Conservation (phyloP, 2,113 vertebrate genomes). For the Lagenorhynchus albirostris region DNA sequence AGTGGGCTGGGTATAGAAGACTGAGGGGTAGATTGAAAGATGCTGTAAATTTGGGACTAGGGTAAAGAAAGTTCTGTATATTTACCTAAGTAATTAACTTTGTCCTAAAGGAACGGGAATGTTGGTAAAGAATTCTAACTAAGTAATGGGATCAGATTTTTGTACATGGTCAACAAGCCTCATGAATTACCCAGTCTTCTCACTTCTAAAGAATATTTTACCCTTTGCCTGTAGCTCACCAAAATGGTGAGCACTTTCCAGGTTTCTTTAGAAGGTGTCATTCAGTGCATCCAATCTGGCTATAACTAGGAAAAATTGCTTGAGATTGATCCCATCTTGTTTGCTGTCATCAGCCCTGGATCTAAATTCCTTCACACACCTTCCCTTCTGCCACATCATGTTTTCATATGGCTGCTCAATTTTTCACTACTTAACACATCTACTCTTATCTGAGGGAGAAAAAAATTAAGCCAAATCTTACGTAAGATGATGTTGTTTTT, state of each 20-base stretch:
- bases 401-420: background rate
- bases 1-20: background rate
- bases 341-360: background rate
- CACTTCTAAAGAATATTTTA: background rate
- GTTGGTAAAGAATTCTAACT: background rate
- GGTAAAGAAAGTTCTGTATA: background rate
- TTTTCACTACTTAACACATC: background rate
- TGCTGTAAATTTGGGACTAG: background rate
- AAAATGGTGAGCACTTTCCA: background rate
- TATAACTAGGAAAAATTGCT: background rate
- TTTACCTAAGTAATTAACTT: background rate
- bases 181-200: background rate
- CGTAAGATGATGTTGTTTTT: background rate
- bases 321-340: background rate
- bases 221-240: background rate
- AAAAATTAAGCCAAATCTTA: background rate
- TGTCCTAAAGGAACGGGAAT: background rate
- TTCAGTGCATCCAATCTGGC: background rate
- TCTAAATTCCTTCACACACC: background rate
- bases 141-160: background rate
- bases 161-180: background rate
- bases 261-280: background rate
- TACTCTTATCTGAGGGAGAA: background rate
- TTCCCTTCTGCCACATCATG: background rate
- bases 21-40: background rate